phyloP scores from a whole-genome alignment of 2,113 vertebrate genomes.

The Pelecanoides urinatrix region DNA sequence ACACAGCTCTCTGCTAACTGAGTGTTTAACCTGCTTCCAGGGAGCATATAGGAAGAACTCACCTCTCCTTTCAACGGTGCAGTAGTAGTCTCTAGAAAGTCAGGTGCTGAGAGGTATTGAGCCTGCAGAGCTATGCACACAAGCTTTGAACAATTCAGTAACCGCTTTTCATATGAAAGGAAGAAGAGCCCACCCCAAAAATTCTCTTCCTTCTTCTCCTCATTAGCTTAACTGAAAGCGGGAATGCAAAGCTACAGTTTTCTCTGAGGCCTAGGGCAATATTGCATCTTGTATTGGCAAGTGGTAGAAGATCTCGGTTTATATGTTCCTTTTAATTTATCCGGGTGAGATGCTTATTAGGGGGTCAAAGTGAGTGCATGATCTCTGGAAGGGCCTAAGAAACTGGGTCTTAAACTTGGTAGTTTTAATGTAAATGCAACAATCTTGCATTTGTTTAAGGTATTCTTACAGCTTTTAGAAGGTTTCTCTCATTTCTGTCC shows the following conservation, averaged over 20 bases:
- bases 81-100: background rate
- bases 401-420: background rate
- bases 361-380: background rate
- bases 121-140: background rate
- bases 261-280: conserved; percentile 1
- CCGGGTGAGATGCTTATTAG: background rate
- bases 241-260: background rate
- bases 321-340: background rate
- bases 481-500: background rate
- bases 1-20: background rate
- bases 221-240: background rate
- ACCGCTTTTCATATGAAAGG: background rate
- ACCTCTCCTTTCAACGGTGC: background rate
- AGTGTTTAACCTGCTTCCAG: background rate
- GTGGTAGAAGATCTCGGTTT: background rate
- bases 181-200: conserved; percentile 1
- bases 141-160: background rate
- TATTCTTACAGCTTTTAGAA: background rate
- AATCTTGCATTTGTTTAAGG: background rate
- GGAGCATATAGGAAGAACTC: background rate
- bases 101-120: background rate
- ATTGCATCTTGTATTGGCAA: background rate
- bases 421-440: background rate
- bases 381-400: background rate
- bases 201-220: conserved; percentile 32